A percentile compares a stretch with the other conserved stretches of the same genome.
These are phyloP conservation scores for Globia sparganii DNA, from an alignment of 2,888 invertebrate species.

Conservation along the genomic window DNA sequence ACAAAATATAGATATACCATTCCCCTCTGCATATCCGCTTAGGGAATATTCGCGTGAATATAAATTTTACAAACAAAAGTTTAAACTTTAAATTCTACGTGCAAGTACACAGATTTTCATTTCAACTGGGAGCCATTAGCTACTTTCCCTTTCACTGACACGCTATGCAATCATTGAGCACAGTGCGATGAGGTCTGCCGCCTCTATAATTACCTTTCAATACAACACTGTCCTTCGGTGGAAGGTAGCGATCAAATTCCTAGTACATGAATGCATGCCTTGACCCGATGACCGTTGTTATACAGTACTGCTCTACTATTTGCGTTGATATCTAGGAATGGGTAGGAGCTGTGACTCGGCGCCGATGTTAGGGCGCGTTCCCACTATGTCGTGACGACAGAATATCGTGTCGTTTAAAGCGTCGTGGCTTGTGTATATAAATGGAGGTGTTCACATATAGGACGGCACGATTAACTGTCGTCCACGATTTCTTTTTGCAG, in stretches of 20 bases:
- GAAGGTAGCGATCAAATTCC: constrained; percentile 33
- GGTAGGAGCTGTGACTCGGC: neutral
- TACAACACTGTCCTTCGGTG: constrained; percentile 26
- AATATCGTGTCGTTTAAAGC: too few species aligned
- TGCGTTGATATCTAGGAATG: neutral
- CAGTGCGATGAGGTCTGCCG: constrained; percentile 3
- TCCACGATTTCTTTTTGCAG: too few species aligned
- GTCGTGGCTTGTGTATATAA: too few species aligned
- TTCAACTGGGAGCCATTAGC: constrained; percentile 34
- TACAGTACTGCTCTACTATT: constrained; percentile 5
- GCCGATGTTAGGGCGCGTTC: too few species aligned
- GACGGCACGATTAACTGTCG: too few species aligned
- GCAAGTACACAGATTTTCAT: constrained; percentile 25
- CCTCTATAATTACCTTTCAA: constrained; percentile 56
- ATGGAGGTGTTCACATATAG: too few species aligned
- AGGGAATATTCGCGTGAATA: neutral
- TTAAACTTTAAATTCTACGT: neutral
- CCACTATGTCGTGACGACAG: too few species aligned
- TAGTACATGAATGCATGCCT: constrained; percentile 35
- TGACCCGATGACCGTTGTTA: constrained; percentile 35
- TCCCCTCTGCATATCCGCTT: too few species aligned
- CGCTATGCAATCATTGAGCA: constrained; percentile 52
- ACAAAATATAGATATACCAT: neutral
- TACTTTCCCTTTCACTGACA: constrained; percentile 47
- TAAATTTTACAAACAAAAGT: neutral